Evolutionary conservation across 2,113 vertebrate genomes (phyloP).

Genomic region (Geococcyx californianus): DNA sequence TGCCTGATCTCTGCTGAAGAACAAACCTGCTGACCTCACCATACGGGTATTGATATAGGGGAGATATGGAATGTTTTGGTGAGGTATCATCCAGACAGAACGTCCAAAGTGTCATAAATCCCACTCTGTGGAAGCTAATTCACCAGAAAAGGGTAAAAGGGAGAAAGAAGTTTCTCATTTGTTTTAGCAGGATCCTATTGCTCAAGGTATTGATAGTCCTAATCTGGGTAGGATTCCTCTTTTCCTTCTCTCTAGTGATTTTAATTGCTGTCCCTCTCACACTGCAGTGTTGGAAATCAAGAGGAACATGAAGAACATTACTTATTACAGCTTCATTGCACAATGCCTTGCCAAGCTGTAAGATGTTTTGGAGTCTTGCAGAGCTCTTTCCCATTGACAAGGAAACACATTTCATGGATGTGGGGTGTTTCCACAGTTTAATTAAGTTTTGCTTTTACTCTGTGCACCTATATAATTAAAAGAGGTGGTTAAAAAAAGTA

Average conservation of each 20-base stretch:
- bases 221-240: background rate
- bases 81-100: background rate
- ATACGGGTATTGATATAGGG: background rate
- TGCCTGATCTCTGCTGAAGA: background rate
- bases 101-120: background rate
- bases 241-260: background rate
- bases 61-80: background rate
- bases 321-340: background rate
- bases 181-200: background rate
- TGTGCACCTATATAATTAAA: background rate
- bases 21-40: background rate
- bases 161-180: background rate
- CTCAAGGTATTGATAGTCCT: background rate
- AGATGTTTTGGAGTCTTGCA: background rate
- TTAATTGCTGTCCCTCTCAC: background rate
- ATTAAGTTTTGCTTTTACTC: background rate
- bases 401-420: background rate
- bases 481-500: background rate
- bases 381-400: background rate
- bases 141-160: background rate
- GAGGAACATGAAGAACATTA: background rate
- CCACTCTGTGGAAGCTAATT: background rate
- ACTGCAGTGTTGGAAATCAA: background rate
- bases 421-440: background rate
- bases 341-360: background rate